Base-by-base conservation (phyloP, 2,113 vertebrate species). In the Narcine bancroftii region DNA sequence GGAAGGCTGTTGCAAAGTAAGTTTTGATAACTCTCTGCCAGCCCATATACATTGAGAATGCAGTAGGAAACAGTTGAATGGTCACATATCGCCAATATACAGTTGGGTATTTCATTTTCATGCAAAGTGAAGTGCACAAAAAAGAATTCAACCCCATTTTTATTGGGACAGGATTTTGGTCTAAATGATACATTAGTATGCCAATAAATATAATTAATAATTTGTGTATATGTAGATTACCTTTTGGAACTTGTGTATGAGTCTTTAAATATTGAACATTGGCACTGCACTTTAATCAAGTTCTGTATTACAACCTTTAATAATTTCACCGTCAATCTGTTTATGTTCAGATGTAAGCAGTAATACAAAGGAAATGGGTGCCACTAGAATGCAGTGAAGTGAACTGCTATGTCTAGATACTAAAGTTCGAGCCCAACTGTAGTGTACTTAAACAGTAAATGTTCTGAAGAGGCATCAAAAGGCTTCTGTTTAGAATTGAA, bases 201-300 rank as follows among this genome's bases (percentile, higher is more conserved):
- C 47, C 29, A 83, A 83, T 83, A 53, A 83, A 83, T 33, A 56
- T 81, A 33, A 83, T 53, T 56, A 26, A 83, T 83, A 83, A 29
- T 53, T 83, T 83, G 26, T 53, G 42, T 45, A 47, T n/a, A 1
- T 60, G 56, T 7, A 60, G n/a, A n/a, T n/a, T n/a, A n/a, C n/a
- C n/a, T n/a, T 60, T 60, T 1, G 56, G 56, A 60, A 60, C 56
- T 60, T 60, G 56, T 11, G 56, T 11, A 60, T 60, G 56, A 60
- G 9, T 60, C 5, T 60, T 60, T 7, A 60, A 11, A 60, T 60
- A 15, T 60, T 60, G 56, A 11, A 7, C 56, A 7, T 11, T 11
- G 56, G 56, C 56, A 11, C 9, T 7, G 56, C 56, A 60, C 9
- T 15, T 60, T 60, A 60, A 60, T 60, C 15, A 15, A 60, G 56